Base-by-base conservation (phyloP, 2,797 vertebrate species). In the Danio choprae region DNA sequence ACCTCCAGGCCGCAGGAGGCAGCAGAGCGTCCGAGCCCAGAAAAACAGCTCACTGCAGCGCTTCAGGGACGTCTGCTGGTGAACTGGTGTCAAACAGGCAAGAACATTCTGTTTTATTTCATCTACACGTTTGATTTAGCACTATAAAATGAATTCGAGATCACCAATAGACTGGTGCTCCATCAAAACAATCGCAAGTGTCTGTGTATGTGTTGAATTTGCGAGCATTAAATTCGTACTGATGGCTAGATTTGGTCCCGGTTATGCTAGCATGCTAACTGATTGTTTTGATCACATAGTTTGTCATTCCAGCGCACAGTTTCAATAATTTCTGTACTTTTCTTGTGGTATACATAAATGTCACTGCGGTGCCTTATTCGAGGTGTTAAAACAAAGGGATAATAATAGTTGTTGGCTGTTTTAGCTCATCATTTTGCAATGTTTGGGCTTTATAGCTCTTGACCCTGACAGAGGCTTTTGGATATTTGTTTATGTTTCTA, bases 21-120 rank as follows among this genome's bases (percentile, higher is more conserved):
- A 60, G 56, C 6, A 50, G 38, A 55, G 40, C 38, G 12, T 2
- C 44, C 7, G 1, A n/a, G 2, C 7, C 48, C 51, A 71, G 63
- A 56, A 50, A 51, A 43, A 67, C 43, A 60, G 74, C 65, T n/a
- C 60, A 53, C 13, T 56, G 56, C 56, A 22, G 63, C 50, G 73
- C 73, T 64, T 76, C 80, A 80, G 77, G 80, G 82, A 90, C 89
- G 83, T 87, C 92, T 90, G 91, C 87, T 90, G 86, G 86, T 77
- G 68, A 88, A 91, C 84, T 86, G 89, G 87, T 91, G 88, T 88
- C 86, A 92, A 91, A 91, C 93, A 93, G 92, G 91, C 90, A 89
- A 92, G 90, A 83, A 87, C 89, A 91, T 91, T 86, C 46, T 84
- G 40, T 58, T 29, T 73, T 77, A 64, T 84, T 77, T 68, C 15